A percentile compares a stretch with the other conserved stretches of the same genome.
Evolutionary conservation across 1,140 invertebrate species (phyloP).

Genomic region (Danaus plexippus): DNA sequence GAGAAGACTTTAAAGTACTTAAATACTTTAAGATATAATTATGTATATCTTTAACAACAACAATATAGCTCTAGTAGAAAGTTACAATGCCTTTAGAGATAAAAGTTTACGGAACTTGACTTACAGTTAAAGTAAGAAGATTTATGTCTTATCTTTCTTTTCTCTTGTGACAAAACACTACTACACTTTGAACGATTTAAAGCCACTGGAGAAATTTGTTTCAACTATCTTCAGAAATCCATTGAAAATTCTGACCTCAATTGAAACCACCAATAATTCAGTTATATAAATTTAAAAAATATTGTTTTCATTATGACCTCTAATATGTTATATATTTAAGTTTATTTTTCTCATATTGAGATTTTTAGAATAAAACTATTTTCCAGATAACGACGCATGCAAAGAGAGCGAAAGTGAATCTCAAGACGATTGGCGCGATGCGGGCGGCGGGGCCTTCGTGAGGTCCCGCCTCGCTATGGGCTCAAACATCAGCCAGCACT

Average conservation of each 20-base stretch:
- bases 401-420: constrained; percentile 29
- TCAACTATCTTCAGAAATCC: no score
- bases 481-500: constrained; percentile 81
- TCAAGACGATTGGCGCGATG: constrained; percentile 44
- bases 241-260: no score
- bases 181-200: constrained; percentile 8
- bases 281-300: no score
- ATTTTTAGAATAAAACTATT: constrained; percentile 6
- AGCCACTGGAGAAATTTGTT: constrained; percentile 5
- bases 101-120: constrained; percentile 14
- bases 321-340: no score
- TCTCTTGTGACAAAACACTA: constrained; percentile 12
- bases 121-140: constrained; percentile 14
- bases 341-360: no score
- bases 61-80: not conserved
- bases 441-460: constrained; percentile 54
- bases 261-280: no score
- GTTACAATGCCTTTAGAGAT: constrained; percentile 15
- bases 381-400: constrained; percentile 39
- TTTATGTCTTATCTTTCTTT: constrained; percentile 18
- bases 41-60: no score
- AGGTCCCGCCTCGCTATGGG: constrained; percentile 75
- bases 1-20: no score
- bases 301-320: no score
- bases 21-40: no score